A percentile compares a stretch with the other conserved stretches of the same genome.
Evolutionary conservation across 2,888 invertebrate genomes (phyloP).

Genomic region (Spatulosminthurus flaviceps): DNA sequence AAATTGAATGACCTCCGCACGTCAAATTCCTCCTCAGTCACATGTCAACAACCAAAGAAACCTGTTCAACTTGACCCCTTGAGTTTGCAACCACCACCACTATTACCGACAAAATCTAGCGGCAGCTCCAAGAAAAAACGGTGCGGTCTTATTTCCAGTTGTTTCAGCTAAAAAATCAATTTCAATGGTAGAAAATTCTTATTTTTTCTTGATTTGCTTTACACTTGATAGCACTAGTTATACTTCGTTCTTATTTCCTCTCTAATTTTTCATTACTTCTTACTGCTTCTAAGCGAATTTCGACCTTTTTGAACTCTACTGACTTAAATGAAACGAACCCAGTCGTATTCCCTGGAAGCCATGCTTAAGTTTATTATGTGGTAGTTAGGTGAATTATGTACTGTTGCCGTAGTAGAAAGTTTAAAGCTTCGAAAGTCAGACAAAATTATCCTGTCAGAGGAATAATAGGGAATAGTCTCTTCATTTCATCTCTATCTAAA

Average conservation of each 20-base stretch:
- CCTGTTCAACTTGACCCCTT: constrained; percentile 62
- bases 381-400: too few species aligned
- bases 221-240: not conserved
- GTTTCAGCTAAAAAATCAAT: constrained; percentile 41
- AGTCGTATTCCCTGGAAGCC: too few species aligned
- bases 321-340: too few species aligned
- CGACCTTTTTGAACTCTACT: too few species aligned
- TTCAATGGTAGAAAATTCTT: constrained; percentile 28
- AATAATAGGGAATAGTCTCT: too few species aligned
- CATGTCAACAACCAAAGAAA: constrained; percentile 61
- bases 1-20: constrained; percentile 48
- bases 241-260: not conserved
- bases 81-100: constrained; percentile 63
- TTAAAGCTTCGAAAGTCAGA: too few species aligned
- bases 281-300: too few species aligned
- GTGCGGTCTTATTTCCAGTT: constrained; percentile 51
- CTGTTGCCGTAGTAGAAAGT: too few species aligned
- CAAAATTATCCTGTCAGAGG: too few species aligned
- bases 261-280: not conserved
- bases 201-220: constrained; percentile 21
- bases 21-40: constrained; percentile 58
- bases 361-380: too few species aligned
- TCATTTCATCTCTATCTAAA: too few species aligned
- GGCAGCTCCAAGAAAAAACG: constrained; percentile 63
- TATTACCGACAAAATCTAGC: constrained; percentile 63